phyloP scores from a whole-genome alignment of 2,888 invertebrate genomes.

The Synergus itoensis region DNA sequence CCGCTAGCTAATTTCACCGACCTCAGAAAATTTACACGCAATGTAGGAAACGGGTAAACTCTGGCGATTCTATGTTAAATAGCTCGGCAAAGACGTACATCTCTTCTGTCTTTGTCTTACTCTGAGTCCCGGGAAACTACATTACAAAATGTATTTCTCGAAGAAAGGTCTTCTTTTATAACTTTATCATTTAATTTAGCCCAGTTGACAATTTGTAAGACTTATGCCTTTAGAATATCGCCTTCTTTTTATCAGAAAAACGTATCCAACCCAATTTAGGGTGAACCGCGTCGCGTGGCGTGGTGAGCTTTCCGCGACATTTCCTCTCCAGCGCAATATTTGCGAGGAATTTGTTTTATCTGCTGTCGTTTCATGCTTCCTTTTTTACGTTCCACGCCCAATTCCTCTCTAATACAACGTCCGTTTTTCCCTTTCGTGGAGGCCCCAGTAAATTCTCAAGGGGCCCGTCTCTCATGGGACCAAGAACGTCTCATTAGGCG shows the following conservation, averaged over 20 bases:
- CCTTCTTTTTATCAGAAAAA: neutral
- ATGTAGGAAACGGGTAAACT: neutral
- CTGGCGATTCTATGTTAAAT: neutral
- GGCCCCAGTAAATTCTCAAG: slow-evolving; percentile 16
- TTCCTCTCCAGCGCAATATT: slow-evolving; percentile 60
- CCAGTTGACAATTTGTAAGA: neutral
- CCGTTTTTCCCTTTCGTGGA: slow-evolving; percentile 6
- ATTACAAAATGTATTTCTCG: neutral
- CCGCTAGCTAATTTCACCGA: neutral
- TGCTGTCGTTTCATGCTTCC: slow-evolving; percentile 33
- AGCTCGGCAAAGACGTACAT: no score
- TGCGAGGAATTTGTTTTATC: slow-evolving; percentile 66
- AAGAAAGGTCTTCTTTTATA: neutral
- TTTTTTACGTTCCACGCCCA: slow-evolving; percentile 43
- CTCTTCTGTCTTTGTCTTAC: neutral
- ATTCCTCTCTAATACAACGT: slow-evolving; percentile 19
- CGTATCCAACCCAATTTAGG: slow-evolving; percentile 11
- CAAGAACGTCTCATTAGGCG: slow-evolving; percentile 74
- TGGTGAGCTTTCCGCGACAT: slow-evolving; percentile 61
- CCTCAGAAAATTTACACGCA: neutral
- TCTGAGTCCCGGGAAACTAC: neutral
- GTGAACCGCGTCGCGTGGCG: slow-evolving; percentile 53
- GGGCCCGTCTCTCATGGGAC: slow-evolving; percentile 63
- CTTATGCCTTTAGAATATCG: neutral
- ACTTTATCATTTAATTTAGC: neutral